Conservation (phyloP, 2,888 invertebrate species). For the Heteromurus nitidus region DNA sequence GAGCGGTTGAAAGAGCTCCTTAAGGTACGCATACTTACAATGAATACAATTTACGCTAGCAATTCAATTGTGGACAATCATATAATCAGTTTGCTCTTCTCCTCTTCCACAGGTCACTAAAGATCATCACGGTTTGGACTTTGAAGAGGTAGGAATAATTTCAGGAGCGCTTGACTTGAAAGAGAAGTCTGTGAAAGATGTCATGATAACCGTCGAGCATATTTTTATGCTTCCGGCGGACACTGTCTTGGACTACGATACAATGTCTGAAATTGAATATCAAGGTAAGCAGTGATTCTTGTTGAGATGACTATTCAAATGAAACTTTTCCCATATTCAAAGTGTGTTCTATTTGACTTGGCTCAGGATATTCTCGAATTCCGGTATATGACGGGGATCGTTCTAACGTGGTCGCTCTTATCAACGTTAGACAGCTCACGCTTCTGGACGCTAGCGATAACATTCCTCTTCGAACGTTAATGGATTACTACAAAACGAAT, state of each 20-base stretch:
- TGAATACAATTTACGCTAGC: constrained; percentile 83
- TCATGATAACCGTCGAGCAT: constrained; percentile 81
- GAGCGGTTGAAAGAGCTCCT: constrained; percentile 91
- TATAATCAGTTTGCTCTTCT: background rate
- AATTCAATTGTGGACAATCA: too few relatives aligned
- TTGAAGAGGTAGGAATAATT: constrained; percentile 97
- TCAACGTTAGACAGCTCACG: constrained; percentile 98
- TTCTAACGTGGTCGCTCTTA: constrained; percentile 91
- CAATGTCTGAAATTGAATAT: constrained; percentile 96
- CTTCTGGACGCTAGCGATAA: constrained; percentile 99
- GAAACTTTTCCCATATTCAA: too few relatives aligned
- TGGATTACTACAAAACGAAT: constrained; percentile 97
- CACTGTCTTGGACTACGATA: constrained; percentile 94
- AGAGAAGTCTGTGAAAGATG: constrained; percentile 93
- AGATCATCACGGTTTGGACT: constrained; percentile 91
- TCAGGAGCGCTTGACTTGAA: constrained; percentile 96
- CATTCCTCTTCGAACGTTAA: constrained; percentile 93
- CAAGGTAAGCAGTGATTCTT: too few relatives aligned
- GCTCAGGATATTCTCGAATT: constrained; percentile 92
- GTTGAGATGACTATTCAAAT: too few relatives aligned
- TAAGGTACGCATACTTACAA: background rate
- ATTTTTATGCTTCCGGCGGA: constrained; percentile 95
- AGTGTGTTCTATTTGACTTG: background rate
- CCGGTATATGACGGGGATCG: constrained; percentile 90
- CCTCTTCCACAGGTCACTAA: constrained; percentile 84